These are phyloP conservation scores for Corvus moneduloides DNA, from an alignment of 2,113 vertebrate genomes.

Conservation along the genomic window DNA sequence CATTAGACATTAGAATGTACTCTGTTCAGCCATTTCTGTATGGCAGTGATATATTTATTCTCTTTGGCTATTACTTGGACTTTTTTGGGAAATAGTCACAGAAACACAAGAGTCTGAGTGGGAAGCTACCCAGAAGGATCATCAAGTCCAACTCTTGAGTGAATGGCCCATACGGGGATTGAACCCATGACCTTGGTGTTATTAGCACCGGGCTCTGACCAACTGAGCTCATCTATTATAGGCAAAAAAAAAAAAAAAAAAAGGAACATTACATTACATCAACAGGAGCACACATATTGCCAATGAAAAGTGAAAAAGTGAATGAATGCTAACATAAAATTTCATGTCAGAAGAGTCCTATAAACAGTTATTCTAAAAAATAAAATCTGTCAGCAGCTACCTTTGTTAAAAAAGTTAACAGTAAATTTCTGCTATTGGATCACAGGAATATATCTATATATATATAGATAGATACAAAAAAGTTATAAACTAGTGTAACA, in stretches of 20 bases:
- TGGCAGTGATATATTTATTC: neutral
- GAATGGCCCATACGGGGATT: neutral
- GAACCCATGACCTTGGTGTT: neutral
- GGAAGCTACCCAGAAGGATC: neutral
- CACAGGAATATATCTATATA: neutral
- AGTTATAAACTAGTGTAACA: neutral
- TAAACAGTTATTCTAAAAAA: neutral
- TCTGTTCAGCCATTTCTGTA: neutral
- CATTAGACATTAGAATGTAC: neutral
- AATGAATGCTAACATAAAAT: neutral
- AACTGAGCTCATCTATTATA: neutral
- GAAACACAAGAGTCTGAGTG: neutral
- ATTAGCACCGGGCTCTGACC: neutral
- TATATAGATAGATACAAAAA: neutral
- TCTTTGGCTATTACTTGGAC: neutral
- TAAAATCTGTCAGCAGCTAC: neutral
- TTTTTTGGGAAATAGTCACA: neutral
- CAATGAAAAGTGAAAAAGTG: neutral
- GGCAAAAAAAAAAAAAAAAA: neutral
- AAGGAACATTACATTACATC: neutral
- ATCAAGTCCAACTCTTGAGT: neutral
- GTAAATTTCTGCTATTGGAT: neutral
- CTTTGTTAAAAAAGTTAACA: neutral
- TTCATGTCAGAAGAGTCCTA: neutral
- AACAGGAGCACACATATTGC: neutral